phyloP scores from a whole-genome alignment of 2,888 invertebrate species.

The Augiades crinisus region DNA sequence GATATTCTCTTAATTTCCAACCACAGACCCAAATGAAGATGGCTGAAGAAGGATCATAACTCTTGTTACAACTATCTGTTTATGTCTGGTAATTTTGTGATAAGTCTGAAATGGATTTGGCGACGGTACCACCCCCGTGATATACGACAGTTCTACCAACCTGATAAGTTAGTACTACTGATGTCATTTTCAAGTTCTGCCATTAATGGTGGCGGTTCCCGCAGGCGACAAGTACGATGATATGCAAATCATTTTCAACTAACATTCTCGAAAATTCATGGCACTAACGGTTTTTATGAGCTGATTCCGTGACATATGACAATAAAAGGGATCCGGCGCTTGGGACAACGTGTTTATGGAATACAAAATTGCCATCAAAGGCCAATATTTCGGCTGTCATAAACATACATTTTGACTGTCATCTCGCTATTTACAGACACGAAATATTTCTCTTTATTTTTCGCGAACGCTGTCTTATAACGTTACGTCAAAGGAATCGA shows the following conservation, averaged over 20 bases:
- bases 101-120: no score
- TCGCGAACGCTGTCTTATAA: neutral
- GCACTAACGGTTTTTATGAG: slow-evolving; percentile 55
- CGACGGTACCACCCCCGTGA: no score
- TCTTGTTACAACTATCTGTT: no score
- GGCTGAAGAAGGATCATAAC: no score
- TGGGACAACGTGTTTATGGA: slow-evolving; percentile 71
- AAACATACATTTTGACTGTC: slow-evolving; percentile 10
- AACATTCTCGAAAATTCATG: slow-evolving; percentile 56
- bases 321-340: slow-evolving; percentile 59
- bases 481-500: neutral
- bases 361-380: slow-evolving; percentile 43
- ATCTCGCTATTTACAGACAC: slow-evolving; percentile 5
- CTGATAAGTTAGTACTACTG: neutral
- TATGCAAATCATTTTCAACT: slow-evolving; percentile 67
- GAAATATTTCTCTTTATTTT: neutral
- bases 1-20: no score
- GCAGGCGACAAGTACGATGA: slow-evolving; percentile 60
- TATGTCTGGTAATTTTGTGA: no score
- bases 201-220: slow-evolving; percentile 20
- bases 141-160: no score
- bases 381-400: slow-evolving; percentile 45
- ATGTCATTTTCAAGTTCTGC: neutral
- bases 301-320: slow-evolving; percentile 67
- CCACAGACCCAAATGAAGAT: no score